Evolutionary conservation across 2,888 invertebrate genomes (phyloP), one percentile per base, ranked within the genome.

Genomic region (Melinaea marsaeus): DNA sequence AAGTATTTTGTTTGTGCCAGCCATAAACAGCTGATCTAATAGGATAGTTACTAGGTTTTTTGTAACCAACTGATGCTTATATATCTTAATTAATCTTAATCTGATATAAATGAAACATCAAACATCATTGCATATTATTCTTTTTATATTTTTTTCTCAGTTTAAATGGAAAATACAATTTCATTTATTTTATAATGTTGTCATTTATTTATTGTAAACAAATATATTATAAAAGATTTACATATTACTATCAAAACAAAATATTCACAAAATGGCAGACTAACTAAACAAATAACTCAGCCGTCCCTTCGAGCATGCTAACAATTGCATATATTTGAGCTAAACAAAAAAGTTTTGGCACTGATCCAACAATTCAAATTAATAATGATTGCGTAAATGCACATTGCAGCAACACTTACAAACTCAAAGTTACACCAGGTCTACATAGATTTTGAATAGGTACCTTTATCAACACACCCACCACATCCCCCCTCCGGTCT

Each of bases 161-260:
- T 90, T 90, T 90, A 90, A 90, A 90, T 90, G 89, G 89, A 89
- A 90, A 90, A 90, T 90, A 90, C 90, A 90, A 85, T 90, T 89
- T 89, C 85, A 87, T 88, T 90, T 90, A 90, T 86, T 90, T 22
- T 87, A 89, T 90, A 90, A 86, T 89, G 89, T 90, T 90, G 89
- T 90, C 88, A 90, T 90, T 90, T 87, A 87, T 86, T 86, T 90
- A 89, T 88, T 88, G 89, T 90, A 90, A 90, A 90, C 90, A 90
- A 90, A 90, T 90, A 90, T 90, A 90, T 90, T 90, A 90, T 90
- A 90, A 90, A 90, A 90, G 90, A 90, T 90, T 90, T 90, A 90
- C 90, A 90, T 90, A 90, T 90, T 89, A 90, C 89, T 90, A 90
- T 90, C 87, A 90, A 90, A 90, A 90, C 90, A 89, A 90, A 89